Percentiles rank a stretch among this genome's conserved stretches.
Conservation (phyloP, 2,888 invertebrate genomes). For the Chrysotoxum bicinctum region DNA sequence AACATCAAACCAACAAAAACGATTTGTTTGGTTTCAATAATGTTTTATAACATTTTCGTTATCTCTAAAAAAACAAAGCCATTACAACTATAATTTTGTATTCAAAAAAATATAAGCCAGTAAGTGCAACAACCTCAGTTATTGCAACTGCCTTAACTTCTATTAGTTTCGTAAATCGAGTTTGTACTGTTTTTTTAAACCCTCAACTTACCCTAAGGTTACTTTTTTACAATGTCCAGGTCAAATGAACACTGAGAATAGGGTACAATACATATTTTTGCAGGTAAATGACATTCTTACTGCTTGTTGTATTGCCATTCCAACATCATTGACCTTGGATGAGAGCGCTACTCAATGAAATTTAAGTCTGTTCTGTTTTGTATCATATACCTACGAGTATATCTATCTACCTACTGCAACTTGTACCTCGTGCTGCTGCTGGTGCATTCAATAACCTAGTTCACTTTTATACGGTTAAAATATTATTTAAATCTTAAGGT, state of each 20-base stretch:
- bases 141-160: too few relatives aligned
- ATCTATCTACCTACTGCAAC: background rate
- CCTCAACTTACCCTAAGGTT: background rate
- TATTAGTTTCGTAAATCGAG: too few relatives aligned
- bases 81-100: too few relatives aligned
- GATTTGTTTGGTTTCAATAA: too few relatives aligned
- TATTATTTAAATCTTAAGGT: background rate
- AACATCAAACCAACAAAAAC: too few relatives aligned
- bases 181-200: too few relatives aligned
- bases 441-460: slow-evolving; percentile 4
- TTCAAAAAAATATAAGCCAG: too few relatives aligned
- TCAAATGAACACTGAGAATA: background rate
- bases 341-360: slow-evolving; percentile 14
- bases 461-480: background rate
- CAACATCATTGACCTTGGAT: slow-evolving; percentile 20
- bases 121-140: too few relatives aligned
- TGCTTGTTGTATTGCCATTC: background rate
- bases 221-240: background rate
- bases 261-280: background rate
- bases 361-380: background rate
- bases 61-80: too few relatives aligned
- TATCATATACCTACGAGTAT: too few relatives aligned
- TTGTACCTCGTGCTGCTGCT: slow-evolving; percentile 10
- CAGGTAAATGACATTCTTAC: background rate
- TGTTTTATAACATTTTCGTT: too few relatives aligned